Percentiles rank a stretch among this genome's conserved stretches.
These are phyloP conservation scores for Kryptolebias ocellatus DNA, from an alignment of 2,797 vertebrate species.

Conservation along the genomic window DNA sequence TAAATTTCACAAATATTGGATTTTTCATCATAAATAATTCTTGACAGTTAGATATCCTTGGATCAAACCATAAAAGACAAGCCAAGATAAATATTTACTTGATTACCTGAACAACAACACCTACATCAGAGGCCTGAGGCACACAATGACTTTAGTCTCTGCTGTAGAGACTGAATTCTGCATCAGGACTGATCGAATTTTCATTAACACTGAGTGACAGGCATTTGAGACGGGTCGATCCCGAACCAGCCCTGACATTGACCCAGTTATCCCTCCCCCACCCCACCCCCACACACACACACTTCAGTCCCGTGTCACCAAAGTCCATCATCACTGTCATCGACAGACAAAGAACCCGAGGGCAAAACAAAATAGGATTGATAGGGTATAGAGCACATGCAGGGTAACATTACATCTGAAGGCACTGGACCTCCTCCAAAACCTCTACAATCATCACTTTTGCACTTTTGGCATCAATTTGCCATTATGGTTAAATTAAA, in stretches of 20 bases:
- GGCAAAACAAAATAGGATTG: constrained; percentile 49
- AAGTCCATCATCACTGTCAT: constrained; percentile 66
- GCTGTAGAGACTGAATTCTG: constrained; percentile 43
- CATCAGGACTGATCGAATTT: constrained; percentile 56
- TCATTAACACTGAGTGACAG: constrained; percentile 68
- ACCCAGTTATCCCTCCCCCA: constrained; percentile 63
- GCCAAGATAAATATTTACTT: constrained; percentile 51
- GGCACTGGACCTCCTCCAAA: constrained; percentile 57
- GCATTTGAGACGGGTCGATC: constrained; percentile 64
- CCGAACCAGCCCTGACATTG: constrained; percentile 71
- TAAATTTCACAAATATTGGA: not conserved
- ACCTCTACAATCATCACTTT: constrained; percentile 55
- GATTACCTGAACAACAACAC: constrained; percentile 45
- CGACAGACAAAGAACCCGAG: constrained; percentile 45
- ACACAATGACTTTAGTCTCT: constrained; percentile 42
- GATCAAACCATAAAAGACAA: constrained; percentile 17
- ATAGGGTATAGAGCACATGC: constrained; percentile 43
- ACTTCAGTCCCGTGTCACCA: constrained; percentile 40
- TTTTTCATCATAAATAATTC: constrained; percentile 1
- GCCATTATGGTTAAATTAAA: constrained; percentile 54
- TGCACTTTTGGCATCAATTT: constrained; percentile 54
- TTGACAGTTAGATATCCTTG: constrained; percentile 1
- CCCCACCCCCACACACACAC: too few relatives aligned
- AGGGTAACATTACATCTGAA: constrained; percentile 31
- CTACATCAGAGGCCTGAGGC: constrained; percentile 21